Evolutionary conservation across 2,113 vertebrate genomes (phyloP).

Genomic region (Apodemus speciosus): DNA sequence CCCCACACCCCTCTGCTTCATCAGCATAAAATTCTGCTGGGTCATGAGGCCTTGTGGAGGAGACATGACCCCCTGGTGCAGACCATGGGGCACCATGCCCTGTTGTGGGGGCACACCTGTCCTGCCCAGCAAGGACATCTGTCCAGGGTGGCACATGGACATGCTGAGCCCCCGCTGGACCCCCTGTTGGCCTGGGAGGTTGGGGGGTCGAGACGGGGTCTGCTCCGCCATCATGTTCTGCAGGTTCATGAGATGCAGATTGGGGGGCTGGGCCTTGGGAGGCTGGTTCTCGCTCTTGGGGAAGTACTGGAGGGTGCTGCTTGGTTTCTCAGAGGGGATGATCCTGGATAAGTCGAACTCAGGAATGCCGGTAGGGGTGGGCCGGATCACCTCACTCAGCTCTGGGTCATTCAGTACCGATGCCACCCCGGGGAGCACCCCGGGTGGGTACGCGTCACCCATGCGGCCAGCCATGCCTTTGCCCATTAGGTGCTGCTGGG

Average conservation of each 20-base stretch:
- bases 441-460: conserved; percentile 83
- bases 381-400: conserved; percentile 96
- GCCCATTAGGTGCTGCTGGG: conserved; percentile 89
- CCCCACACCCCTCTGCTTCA: conserved; percentile 95
- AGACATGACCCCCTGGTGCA: conserved; percentile 94
- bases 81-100: conserved; percentile 92
- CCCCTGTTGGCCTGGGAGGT: conserved; percentile 86
- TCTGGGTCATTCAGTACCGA: conserved; percentile 93
- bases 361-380: conserved; percentile 94
- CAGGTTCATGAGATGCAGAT: conserved; percentile 96
- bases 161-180: conserved; percentile 89
- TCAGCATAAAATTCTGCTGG: conserved; percentile 98
- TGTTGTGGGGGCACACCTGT: conserved; percentile 92
- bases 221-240: conserved; percentile 99
- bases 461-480: conserved; percentile 90
- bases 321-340: conserved; percentile 98
- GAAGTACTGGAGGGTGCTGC: conserved; percentile 99
- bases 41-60: conserved; percentile 92
- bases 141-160: conserved; percentile 93
- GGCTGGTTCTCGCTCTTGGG: conserved; percentile 91
- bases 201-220: conserved; percentile 88
- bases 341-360: conserved; percentile 98
- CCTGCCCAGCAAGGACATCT: conserved; percentile 94
- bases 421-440: conserved; percentile 86
- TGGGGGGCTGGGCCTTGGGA: conserved; percentile 90